These are phyloP conservation scores for Phyllotis vaccarum DNA, from an alignment of 2,797 vertebrate species.

Conservation along the genomic window DNA sequence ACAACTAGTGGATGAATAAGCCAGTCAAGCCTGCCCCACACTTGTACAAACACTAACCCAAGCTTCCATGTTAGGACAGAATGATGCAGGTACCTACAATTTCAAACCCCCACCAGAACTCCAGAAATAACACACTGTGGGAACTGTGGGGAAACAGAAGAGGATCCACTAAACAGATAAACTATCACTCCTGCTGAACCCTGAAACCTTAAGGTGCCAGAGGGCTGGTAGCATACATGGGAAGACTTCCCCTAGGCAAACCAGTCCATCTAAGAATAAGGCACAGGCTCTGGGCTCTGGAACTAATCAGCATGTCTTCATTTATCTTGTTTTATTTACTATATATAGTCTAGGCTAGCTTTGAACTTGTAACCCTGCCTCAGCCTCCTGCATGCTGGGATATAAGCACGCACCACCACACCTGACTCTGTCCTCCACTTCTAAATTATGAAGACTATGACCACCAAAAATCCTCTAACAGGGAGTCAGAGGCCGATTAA, in stretches of 20 bases:
- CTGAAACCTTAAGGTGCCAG: neutral
- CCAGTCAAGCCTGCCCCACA: neutral
- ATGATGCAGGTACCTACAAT: neutral
- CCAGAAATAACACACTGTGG: fast-evolving
- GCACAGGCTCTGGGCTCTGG: neutral
- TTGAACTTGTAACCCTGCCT: neutral
- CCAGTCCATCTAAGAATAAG: neutral
- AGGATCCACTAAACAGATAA: no score
- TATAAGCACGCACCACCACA: neutral
- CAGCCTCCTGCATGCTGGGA: neutral
- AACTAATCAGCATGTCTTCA: neutral
- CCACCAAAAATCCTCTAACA: neutral
- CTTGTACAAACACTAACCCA: neutral
- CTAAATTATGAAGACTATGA: no score
- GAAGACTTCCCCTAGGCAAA: neutral
- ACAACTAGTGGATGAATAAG: neutral
- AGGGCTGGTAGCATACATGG: no score
- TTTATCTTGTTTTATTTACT: neutral
- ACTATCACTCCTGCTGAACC: fast-evolving
- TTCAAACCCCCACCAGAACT: neutral
- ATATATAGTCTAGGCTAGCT: neutral
- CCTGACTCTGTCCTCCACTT: neutral
- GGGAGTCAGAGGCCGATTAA: neutral
- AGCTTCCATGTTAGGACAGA: neutral
- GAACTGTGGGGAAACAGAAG: neutral